Evolutionary conservation across 1,140 invertebrate genomes (phyloP).

Genomic region (Wiebesia pumilae): DNA sequence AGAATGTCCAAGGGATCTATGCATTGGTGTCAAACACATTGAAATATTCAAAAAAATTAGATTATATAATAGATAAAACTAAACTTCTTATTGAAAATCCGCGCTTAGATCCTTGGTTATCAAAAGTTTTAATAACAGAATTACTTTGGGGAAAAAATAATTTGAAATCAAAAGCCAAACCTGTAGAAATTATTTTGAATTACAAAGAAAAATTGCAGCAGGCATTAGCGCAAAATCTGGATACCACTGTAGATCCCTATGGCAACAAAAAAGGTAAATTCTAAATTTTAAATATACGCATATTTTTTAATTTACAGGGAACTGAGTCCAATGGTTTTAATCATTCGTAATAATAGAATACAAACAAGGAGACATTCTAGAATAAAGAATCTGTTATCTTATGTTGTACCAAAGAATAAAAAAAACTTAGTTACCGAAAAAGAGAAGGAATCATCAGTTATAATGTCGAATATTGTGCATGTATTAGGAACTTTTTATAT

Average conservation of each 20-base stretch:
- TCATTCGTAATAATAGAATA: slow-evolving; percentile 70
- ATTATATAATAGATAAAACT: slow-evolving; percentile 79
- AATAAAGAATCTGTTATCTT: slow-evolving; percentile 57
- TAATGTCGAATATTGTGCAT: slow-evolving; percentile 53
- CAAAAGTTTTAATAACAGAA: slow-evolving; percentile 86
- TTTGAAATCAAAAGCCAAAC: slow-evolving; percentile 82
- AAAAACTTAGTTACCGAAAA: slow-evolving; percentile 45
- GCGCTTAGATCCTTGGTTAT: slow-evolving; percentile 81
- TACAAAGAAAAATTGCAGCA: slow-evolving; percentile 78
- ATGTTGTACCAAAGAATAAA: slow-evolving; percentile 52
- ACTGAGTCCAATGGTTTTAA: slow-evolving; percentile 68
- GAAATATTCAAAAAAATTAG: slow-evolving; percentile 79
- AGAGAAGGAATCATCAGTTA: slow-evolving; percentile 53
- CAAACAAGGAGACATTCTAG: slow-evolving; percentile 60
- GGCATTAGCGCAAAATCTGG: slow-evolving; percentile 62
- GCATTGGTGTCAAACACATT: slow-evolving; percentile 84
- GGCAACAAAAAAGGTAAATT: slow-evolving; percentile 68
- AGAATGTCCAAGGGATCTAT: slow-evolving; percentile 69
- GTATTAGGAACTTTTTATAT: slow-evolving; percentile 82
- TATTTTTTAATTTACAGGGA: slow-evolving; percentile 68
- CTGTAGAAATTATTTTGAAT: slow-evolving; percentile 79
- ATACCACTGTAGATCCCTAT: slow-evolving; percentile 51
- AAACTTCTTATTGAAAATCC: slow-evolving; percentile 81
- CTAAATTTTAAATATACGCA: slow-evolving; percentile 55
- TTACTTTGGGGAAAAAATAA: slow-evolving; percentile 86